phyloP scores from a whole-genome alignment of 2,797 vertebrate species.

The Perodicticus potto region DNA sequence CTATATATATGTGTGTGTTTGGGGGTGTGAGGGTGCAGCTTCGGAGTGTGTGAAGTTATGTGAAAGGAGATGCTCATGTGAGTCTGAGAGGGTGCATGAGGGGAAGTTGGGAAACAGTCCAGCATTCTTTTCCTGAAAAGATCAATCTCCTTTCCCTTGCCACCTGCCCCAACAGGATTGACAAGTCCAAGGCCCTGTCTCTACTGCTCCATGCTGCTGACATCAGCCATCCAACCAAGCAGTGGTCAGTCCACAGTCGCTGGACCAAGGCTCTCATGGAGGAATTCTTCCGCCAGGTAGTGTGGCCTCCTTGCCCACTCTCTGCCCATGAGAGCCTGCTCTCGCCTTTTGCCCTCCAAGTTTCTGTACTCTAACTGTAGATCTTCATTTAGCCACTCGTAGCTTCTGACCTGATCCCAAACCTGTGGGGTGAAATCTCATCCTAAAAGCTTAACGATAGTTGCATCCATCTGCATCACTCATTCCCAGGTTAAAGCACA shows the following conservation, averaged over 20 bases:
- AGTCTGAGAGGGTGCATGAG: not conserved
- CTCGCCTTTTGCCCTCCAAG: not conserved
- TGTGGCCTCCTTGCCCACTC: rapidly evolving
- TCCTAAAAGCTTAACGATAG: not conserved
- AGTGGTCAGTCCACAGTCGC: constrained; percentile 94
- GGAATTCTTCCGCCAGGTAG: constrained; percentile 97
- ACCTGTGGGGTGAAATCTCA: not conserved
- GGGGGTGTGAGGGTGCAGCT: too few species aligned
- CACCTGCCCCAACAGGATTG: constrained; percentile 87
- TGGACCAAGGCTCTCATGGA: constrained; percentile 98
- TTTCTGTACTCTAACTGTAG: not conserved
- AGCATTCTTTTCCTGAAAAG: constrained; percentile 31
- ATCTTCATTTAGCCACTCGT: not conserved
- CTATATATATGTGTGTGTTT: not conserved
- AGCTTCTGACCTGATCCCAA: not conserved
- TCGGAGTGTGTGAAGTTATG: not conserved
- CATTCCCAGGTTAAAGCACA: not conserved
- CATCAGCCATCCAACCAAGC: constrained; percentile 97
- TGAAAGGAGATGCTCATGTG: not conserved
- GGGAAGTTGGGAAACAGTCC: not conserved
- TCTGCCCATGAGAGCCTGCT: not conserved
- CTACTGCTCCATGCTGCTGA: constrained; percentile 96
- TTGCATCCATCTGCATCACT: not conserved
- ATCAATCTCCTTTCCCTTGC: constrained; percentile 31
- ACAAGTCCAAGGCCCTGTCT: constrained; percentile 95